These are phyloP conservation scores for Sapajus apella DNA, from an alignment of 2,113 vertebrate genomes.

Conservation along the genomic window DNA sequence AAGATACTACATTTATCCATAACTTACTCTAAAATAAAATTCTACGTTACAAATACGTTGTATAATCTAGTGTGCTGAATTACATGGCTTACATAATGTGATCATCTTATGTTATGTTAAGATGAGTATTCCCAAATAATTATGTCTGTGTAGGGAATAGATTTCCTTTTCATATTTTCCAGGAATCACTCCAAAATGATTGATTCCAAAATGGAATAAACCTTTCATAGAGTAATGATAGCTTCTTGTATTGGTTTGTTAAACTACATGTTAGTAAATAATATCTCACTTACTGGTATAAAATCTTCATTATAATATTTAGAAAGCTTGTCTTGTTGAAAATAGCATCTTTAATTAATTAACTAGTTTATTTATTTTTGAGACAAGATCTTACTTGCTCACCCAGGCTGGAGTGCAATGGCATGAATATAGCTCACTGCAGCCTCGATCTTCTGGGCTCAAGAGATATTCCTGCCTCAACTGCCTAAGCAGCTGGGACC, in stretches of 20 bases:
- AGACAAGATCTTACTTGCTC: too few relatives aligned
- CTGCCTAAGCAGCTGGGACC: too few relatives aligned
- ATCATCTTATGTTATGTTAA: not conserved
- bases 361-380: too few relatives aligned
- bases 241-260: not conserved
- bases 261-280: not conserved
- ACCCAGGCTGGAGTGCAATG: too few relatives aligned
- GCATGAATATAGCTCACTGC: too few relatives aligned
- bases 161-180: not conserved
- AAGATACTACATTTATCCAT: not conserved
- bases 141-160: not conserved
- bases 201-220: not conserved
- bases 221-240: not conserved
- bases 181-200: not conserved
- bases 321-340: not conserved
- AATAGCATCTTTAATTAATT: not conserved
- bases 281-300: not conserved
- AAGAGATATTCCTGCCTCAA: too few relatives aligned
- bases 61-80: not conserved
- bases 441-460: too few relatives aligned
- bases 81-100: not conserved
- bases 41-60: not conserved
- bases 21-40: conserved; percentile 5
- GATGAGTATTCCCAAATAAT: not conserved
- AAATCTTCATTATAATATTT: not conserved